phyloP scores from a whole-genome alignment of 2,797 vertebrate species.

The Darevskia nairensis region DNA sequence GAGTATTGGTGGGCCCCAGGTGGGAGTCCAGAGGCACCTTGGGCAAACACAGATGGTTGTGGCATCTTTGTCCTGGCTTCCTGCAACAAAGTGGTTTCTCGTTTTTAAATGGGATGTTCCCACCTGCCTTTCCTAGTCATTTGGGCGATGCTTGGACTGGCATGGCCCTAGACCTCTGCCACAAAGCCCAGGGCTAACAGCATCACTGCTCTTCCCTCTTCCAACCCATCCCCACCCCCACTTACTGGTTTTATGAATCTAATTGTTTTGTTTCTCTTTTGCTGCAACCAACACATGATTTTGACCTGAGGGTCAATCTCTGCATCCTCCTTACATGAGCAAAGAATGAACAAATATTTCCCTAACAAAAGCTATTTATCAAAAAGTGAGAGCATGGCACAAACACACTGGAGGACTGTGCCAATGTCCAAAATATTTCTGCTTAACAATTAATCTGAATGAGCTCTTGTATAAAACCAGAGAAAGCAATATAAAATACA shows the following conservation, averaged over 20 bases:
- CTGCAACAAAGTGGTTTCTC: too few species aligned
- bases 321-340: neutral
- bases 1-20: too few species aligned
- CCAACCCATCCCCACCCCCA: constrained; percentile 2
- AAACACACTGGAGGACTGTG: neutral
- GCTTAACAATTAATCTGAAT: neutral
- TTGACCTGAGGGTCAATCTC: neutral
- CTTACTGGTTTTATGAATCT: neutral
- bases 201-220: neutral
- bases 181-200: too few species aligned
- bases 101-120: too few species aligned
- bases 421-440: neutral
- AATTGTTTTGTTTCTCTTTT: neutral
- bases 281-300: neutral
- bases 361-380: neutral
- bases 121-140: too few species aligned
- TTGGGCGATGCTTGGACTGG: too few species aligned
- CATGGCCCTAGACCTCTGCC: too few species aligned
- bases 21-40: too few species aligned
- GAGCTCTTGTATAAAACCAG: constrained; percentile 11
- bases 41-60: too few species aligned
- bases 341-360: neutral
- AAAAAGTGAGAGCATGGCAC: neutral
- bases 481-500: constrained; percentile 32
- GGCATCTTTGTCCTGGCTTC: too few species aligned